phyloP scores from a whole-genome alignment of 2,888 invertebrate species.

The Tridacna gigas region DNA sequence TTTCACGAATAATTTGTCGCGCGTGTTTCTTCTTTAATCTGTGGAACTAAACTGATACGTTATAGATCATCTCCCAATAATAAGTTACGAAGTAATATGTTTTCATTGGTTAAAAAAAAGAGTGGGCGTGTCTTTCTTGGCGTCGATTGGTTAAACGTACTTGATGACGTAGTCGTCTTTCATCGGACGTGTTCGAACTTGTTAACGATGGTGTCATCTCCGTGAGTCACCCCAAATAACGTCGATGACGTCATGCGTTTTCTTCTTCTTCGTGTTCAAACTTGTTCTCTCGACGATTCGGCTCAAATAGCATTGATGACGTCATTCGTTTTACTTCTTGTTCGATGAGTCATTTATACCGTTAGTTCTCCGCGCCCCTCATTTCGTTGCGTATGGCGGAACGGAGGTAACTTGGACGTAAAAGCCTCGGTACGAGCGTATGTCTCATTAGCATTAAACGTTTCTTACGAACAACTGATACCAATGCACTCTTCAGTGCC shows the following conservation, averaged over 20 bases:
- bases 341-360: neutral
- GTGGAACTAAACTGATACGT: neutral
- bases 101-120: neutral
- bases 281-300: no score
- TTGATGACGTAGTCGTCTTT: neutral
- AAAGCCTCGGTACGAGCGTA: conserved; percentile 1
- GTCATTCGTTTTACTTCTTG: no score
- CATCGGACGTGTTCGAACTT: neutral
- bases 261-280: no score
- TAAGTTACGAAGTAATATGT: neutral
- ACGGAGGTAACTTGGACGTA: conserved; percentile 1
- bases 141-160: neutral
- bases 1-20: neutral
- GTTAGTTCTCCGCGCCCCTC: neutral
- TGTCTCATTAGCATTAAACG: neutral
- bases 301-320: no score
- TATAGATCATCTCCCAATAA: neutral
- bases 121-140: neutral
- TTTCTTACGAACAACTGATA: neutral
- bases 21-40: neutral
- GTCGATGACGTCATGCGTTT: no score
- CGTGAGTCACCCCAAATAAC: no score
- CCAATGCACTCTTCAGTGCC: neutral
- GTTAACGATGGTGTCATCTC: no score
- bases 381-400: conserved; percentile 11